These are phyloP conservation scores for Hemiscyllium ocellatum DNA, from an alignment of 2,113 vertebrate species.

Conservation along the genomic window DNA sequence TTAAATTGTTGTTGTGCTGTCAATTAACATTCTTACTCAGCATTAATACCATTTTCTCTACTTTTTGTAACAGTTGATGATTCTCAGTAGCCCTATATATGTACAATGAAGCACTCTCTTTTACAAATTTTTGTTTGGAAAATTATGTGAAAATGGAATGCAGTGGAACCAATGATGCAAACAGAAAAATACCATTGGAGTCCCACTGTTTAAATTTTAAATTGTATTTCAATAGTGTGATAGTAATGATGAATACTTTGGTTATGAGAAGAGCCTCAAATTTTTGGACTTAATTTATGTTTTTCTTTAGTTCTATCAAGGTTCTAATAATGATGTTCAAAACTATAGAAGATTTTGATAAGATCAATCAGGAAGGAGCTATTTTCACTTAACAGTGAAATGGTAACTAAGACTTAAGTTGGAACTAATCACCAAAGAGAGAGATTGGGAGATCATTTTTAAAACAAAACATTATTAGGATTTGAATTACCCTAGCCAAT, in stretches of 20 bases:
- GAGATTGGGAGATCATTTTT: background rate
- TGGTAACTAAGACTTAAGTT: too few species aligned
- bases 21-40: background rate
- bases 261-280: too few species aligned
- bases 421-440: too few species aligned
- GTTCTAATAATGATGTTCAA: too few species aligned
- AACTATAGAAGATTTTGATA: too few species aligned
- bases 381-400: too few species aligned
- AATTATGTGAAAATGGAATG: background rate
- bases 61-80: background rate
- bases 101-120: background rate
- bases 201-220: too few species aligned
- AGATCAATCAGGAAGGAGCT: too few species aligned
- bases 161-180: background rate
- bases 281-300: too few species aligned
- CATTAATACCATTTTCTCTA: background rate
- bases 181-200: background rate
- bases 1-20: background rate
- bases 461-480: background rate
- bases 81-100: background rate
- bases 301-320: too few species aligned
- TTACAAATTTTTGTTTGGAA: background rate
- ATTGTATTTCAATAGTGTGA: too few species aligned
- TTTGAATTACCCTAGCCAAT: background rate
- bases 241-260: too few species aligned